These are phyloP conservation scores for Microcebus jonahi DNA, from an alignment of 2,113 vertebrate genomes.

Conservation along the genomic window DNA sequence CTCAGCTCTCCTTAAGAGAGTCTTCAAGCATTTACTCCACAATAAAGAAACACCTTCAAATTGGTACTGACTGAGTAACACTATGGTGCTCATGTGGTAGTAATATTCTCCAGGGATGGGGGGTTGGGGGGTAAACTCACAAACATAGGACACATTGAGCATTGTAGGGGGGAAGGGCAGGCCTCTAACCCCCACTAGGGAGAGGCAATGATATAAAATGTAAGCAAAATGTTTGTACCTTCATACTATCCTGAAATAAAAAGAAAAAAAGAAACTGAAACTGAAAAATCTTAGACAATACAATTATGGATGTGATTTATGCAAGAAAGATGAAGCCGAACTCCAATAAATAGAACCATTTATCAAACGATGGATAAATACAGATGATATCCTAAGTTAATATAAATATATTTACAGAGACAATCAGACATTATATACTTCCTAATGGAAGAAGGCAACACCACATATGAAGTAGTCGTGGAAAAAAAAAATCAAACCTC, in stretches of 20 bases:
- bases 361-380: background rate
- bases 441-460: background rate
- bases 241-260: too few relatives aligned
- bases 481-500: background rate
- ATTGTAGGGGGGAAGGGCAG: too few relatives aligned
- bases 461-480: background rate
- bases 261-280: background rate
- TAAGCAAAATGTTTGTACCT: too few relatives aligned
- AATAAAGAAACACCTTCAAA: background rate
- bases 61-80: too few relatives aligned
- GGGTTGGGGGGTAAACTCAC: too few relatives aligned
- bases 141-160: too few relatives aligned
- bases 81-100: too few relatives aligned
- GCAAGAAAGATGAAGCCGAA: conserved; percentile 1
- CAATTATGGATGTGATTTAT: background rate
- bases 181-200: too few relatives aligned
- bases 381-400: background rate
- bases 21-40: background rate
- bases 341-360: background rate
- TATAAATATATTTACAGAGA: background rate
- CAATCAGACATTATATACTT: background rate
- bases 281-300: conserved; percentile 7
- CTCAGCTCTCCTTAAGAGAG: background rate
- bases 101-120: too few relatives aligned
- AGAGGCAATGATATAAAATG: too few relatives aligned